These are phyloP conservation scores for Isoperla grammatica DNA, from an alignment of 2,888 invertebrate genomes.

Conservation along the genomic window DNA sequence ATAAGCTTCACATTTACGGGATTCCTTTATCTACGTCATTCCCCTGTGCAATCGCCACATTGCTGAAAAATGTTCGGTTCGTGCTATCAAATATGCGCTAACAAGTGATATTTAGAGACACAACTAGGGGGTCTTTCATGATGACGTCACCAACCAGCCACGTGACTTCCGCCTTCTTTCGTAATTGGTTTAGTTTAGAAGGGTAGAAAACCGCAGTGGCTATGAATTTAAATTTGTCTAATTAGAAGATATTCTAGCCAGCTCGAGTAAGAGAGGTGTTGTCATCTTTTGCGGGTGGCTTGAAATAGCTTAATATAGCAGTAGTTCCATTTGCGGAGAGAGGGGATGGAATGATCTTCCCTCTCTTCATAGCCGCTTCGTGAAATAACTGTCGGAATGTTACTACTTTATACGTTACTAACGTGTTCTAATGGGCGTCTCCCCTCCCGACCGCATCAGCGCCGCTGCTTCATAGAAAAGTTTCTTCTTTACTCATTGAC, in stretches of 20 bases:
- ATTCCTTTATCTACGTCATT: no score
- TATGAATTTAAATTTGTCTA: conserved; percentile 32
- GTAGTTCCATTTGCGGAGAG: background rate
- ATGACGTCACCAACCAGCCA: conserved; percentile 4
- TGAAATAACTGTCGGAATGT: background rate
- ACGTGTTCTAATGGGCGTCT: conserved; percentile 11
- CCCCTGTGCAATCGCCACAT: no score
- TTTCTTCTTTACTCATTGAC: no score
- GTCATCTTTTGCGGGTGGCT: conserved; percentile 1
- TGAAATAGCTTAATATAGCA: conserved; percentile 1
- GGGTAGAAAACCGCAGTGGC: conserved; percentile 28
- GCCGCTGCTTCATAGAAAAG: background rate
- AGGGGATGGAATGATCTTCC: background rate
- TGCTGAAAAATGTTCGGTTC: no score
- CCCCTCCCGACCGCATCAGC: background rate
- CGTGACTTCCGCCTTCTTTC: conserved; percentile 17
- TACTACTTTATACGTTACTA: background rate
- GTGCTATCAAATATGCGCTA: conserved; percentile 24
- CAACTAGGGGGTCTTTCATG: background rate
- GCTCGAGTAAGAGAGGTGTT: background rate
- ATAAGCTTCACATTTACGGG: no score
- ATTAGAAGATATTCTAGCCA: conserved; percentile 21
- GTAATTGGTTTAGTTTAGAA: conserved; percentile 29
- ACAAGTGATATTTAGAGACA: conserved; percentile 21
- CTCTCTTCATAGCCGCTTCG: background rate